Percentiles rank a stretch among this genome's conserved stretches.
Conservation (phyloP, 1,140 invertebrate genomes). For the Drosophila virilis region DNA sequence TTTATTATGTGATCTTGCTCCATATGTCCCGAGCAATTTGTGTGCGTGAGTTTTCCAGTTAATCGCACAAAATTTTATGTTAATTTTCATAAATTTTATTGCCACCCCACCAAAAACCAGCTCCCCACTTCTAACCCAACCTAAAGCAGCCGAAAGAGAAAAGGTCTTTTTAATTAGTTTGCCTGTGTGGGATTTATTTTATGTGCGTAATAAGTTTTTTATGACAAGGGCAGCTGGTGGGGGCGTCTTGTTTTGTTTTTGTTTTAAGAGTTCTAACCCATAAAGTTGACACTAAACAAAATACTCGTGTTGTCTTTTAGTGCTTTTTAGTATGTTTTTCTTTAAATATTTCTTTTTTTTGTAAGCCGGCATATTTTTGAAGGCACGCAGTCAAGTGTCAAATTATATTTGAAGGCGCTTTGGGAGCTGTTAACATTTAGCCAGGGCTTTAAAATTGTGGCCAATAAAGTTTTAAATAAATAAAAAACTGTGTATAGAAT, state of each 20-base stretch:
- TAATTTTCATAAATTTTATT: constrained; percentile 84
- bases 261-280: constrained; percentile 71
- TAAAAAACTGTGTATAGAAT: neutral
- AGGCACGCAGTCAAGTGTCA: constrained; percentile 71
- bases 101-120: constrained; percentile 39
- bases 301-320: constrained; percentile 44
- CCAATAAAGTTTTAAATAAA: constrained; percentile 44
- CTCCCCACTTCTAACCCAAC: neutral
- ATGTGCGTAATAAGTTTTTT: constrained; percentile 57
- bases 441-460: constrained; percentile 38
- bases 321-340: constrained; percentile 7
- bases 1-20: constrained; percentile 77
- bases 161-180: constrained; percentile 81
- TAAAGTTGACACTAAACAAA: constrained; percentile 65
- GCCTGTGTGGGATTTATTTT: constrained; percentile 65
- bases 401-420: constrained; percentile 71
- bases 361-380: constrained; percentile 28
- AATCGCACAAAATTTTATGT: constrained; percentile 82
- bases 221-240: constrained; percentile 13
- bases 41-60: constrained; percentile 71
- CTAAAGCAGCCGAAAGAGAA: constrained; percentile 22
- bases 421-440: constrained; percentile 72
- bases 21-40: constrained; percentile 62
- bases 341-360: constrained; percentile 19
- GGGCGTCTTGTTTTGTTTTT: constrained; percentile 26